Evolutionary conservation across 2,113 vertebrate species (phyloP), one percentile per base, ranked within the genome.

Genomic region (Acrocephalus kingi): DNA sequence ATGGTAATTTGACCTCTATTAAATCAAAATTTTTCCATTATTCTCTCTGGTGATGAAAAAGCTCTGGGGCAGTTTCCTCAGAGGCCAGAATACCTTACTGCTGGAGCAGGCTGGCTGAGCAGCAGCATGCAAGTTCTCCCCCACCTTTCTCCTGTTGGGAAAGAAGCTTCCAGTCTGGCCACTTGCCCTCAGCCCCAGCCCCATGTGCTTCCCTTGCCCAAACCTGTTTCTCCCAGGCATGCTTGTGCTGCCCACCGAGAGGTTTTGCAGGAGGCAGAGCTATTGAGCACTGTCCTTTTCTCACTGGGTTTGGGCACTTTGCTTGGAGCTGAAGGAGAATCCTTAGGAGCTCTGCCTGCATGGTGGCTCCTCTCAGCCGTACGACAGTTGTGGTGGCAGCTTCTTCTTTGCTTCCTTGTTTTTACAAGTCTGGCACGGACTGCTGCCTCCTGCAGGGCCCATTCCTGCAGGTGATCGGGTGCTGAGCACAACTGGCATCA

Each of bases 41-140:
- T 78, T 94, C 72, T 64, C 46, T 81, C 74, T 90, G 77, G 41
- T 92, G 93, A 97, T 93, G 90, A 92, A 95, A 96, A 80, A 55
- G 41, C 69, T 90, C 59, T 86, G 56, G 68, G 88, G 52, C 52
- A 76, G 68, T 52, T 87, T 89, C 43, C 81, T 25, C 83, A 84
- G 84, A 52, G 64, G 71, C 66, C 37, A 25, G 62, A 67, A n/a
- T 62, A 94, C 92, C 88, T 79, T 80, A 52, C 52, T 12, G 15
- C 85, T 35, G 37, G 59, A 86, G 75, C 82, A 91, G 77, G 77
- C 55, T 2, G 15, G 45, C 82, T 74, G 79, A 78, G 68, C 41
- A 91, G 48, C 1, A 13, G 27, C 75, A 73, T 41, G 77, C 27
- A 77, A 67, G 71, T 19, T 46, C 20, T 73, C 28, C 62, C n/a